phyloP scores from a whole-genome alignment of 92 coral and sea anemone genomes.

The Muricea muricata region DNA sequence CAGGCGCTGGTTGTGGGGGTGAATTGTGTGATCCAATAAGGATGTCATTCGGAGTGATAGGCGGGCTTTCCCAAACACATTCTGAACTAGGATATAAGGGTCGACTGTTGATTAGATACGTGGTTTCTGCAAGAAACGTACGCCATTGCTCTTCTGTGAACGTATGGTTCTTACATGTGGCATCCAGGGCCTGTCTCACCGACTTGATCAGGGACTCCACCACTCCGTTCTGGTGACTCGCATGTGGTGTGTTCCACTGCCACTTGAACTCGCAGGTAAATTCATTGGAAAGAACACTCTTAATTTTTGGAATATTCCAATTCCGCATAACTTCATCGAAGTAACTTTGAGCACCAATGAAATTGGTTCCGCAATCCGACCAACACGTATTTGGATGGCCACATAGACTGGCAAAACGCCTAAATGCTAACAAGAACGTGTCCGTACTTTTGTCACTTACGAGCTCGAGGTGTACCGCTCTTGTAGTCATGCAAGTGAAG shows the following conservation, averaged over 20 bases:
- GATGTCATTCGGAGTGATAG: conserved; percentile 65
- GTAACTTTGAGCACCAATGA: conserved; percentile 69
- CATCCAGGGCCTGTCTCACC: conserved; percentile 69
- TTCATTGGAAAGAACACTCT: conserved; percentile 53
- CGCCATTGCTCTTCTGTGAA: conserved; percentile 77
- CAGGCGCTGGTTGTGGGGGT: conserved; percentile 61
- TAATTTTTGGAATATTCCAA: conserved; percentile 65
- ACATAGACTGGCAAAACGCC: conserved; percentile 66
- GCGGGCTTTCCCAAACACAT: conserved; percentile 65
- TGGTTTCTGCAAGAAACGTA: conserved; percentile 59
- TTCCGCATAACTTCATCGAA: conserved; percentile 53
- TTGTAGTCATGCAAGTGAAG: conserved; percentile 57
- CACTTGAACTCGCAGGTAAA: conserved; percentile 71
- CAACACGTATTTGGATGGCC: conserved; percentile 69
- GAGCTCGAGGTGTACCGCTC: conserved; percentile 66
- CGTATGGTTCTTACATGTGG: conserved; percentile 65
- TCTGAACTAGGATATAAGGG: conserved; percentile 74
- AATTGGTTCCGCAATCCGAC: conserved; percentile 70
- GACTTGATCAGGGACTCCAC: conserved; percentile 67
- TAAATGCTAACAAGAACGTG: conserved; percentile 64
- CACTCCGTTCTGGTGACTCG: conserved; percentile 77
- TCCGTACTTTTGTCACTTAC: conserved; percentile 65
- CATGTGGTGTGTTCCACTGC: conserved; percentile 69
- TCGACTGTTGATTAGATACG: conserved; percentile 58
- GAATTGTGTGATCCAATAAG: conserved; percentile 60